A percentile compares a stretch with the other conserved stretches of the same genome.
Evolutionary conservation across 2,113 vertebrate genomes (phyloP).

Genomic region (Microtus oregoni): DNA sequence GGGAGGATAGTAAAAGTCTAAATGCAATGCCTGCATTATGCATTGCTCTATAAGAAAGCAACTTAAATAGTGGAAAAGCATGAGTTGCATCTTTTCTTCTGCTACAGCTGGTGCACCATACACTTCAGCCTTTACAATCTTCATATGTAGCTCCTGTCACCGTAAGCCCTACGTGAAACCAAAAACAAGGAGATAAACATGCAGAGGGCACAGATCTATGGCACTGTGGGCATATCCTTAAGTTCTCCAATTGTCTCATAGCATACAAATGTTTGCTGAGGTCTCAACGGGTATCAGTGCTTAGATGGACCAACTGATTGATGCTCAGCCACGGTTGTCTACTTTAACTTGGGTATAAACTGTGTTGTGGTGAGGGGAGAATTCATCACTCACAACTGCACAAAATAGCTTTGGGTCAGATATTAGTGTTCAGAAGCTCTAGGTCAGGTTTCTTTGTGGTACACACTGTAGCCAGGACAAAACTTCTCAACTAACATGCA

Average conservation of each 20-base stretch:
- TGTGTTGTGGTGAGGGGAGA: neutral
- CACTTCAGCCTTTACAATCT: neutral
- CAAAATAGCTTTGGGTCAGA: neutral
- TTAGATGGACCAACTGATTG: neutral
- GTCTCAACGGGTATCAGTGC: neutral
- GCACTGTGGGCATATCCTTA: accelerated
- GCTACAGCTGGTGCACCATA: no score
- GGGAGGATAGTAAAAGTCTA: neutral
- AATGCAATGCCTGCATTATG: neutral
- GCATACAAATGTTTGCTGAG: neutral
- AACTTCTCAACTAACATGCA: neutral
- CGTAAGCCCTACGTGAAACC: neutral
- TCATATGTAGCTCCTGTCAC: neutral
- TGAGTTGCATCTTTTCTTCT: neutral
- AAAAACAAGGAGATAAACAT: neutral
- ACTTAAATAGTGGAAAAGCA: neutral
- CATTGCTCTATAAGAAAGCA: neutral
- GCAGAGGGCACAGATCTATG: neutral
- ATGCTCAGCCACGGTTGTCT: neutral
- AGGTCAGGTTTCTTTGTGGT: neutral
- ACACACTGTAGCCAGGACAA: neutral
- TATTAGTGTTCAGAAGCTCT: neutral
- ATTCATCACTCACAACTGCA: neutral
- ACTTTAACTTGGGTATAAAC: neutral
- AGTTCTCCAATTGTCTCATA: neutral